Conservation (phyloP, 2,797 vertebrate species). For the Pseudocheirus occidentalis region DNA sequence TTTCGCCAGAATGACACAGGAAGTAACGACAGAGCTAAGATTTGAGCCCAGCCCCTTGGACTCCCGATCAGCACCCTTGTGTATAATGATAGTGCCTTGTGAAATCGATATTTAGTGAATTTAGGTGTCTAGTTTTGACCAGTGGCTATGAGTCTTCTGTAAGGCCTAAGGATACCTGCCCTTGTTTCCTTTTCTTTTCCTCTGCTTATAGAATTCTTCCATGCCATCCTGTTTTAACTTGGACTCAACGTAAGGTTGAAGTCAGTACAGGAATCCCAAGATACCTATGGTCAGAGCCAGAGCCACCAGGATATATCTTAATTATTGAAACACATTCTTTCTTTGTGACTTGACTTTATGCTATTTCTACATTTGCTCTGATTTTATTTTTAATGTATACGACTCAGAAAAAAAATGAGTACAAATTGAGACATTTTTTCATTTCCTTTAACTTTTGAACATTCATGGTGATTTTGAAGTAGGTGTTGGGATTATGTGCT, state of each 20-base stretch:
- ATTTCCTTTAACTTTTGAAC: slow-evolving; percentile 33
- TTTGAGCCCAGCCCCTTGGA: not conserved
- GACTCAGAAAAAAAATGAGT: slow-evolving; percentile 47
- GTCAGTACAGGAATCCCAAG: not conserved
- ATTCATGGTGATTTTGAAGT: slow-evolving; percentile 57
- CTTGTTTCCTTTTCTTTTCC: slow-evolving; percentile 16
- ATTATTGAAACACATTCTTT: slow-evolving; percentile 15
- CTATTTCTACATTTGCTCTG: not conserved
- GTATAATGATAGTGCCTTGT: not conserved
- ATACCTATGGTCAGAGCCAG: not conserved
- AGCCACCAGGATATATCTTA: not conserved
- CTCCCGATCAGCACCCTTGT: not conserved
- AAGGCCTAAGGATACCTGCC: not conserved
- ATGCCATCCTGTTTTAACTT: not conserved
- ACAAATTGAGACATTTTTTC: slow-evolving; percentile 14
- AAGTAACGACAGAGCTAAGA: not conserved
- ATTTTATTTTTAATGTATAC: slow-evolving; percentile 35
- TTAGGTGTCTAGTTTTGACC: not conserved
- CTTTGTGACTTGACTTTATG: slow-evolving; percentile 38
- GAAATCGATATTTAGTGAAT: not conserved
- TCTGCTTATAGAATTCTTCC: slow-evolving; percentile 38
- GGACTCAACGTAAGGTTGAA: not conserved
- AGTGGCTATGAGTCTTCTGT: not conserved
- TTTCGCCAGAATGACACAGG: not conserved
- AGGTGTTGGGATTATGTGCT: not conserved